phyloP scores from a whole-genome alignment of 2,113 vertebrate species.

The Poecile atricapillus region DNA sequence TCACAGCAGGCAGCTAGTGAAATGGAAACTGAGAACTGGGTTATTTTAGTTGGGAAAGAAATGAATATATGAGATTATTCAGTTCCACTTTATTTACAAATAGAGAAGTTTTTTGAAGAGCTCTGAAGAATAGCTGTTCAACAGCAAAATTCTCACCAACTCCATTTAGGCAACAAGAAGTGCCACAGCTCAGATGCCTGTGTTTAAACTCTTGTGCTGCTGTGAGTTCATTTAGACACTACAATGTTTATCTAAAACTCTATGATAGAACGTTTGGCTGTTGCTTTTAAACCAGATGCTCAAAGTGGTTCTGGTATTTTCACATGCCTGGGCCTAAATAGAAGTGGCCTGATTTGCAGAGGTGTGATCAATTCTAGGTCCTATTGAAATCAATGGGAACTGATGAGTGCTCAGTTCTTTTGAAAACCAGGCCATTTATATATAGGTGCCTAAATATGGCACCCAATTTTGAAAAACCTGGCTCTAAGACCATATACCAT shows the following conservation, averaged over 20 bases:
- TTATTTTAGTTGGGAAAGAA: constrained; percentile 34
- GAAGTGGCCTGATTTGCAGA: constrained; percentile 27
- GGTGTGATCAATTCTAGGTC: constrained; percentile 32
- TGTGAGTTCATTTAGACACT: not conserved
- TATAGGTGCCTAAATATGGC: constrained; percentile 53
- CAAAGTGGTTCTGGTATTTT: not conserved
- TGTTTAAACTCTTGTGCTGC: not conserved
- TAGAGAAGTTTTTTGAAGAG: not conserved
- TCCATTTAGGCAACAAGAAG: not conserved
- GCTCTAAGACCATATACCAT: constrained; percentile 12
- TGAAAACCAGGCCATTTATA: constrained; percentile 57
- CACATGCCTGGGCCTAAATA: not conserved
- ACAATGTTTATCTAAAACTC: not conserved
- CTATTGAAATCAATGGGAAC: constrained; percentile 42
- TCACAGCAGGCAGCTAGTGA: constrained; percentile 36
- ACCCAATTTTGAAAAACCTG: constrained; percentile 43
- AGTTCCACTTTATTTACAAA: constrained; percentile 15
- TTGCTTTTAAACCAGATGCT: not conserved
- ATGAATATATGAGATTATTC: not conserved
- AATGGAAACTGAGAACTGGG: constrained; percentile 46
- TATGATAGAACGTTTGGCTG: not conserved
- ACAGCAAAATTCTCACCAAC: not conserved
- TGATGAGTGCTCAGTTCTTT: constrained; percentile 39
- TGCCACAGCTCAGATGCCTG: not conserved
- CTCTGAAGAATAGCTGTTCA: not conserved